Percentiles rank a stretch among this genome's conserved stretches.
Evolutionary conservation across 1,140 invertebrate species (phyloP).

Genomic region (Notospermus geniculatus): DNA sequence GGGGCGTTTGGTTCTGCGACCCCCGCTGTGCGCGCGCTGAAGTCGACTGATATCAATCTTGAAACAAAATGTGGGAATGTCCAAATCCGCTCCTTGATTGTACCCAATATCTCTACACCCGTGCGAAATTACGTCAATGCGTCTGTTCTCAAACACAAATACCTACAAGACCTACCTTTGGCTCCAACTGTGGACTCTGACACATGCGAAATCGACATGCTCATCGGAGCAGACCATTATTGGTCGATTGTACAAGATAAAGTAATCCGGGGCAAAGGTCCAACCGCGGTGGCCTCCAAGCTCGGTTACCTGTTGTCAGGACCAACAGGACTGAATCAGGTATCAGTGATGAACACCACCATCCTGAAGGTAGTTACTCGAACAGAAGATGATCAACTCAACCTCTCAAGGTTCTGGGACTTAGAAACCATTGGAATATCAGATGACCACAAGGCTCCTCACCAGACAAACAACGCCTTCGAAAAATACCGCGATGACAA

Average conservation of each 20-base stretch:
- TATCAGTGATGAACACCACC: no score
- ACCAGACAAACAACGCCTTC: no score
- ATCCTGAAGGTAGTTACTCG: no score
- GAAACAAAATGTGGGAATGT: background rate
- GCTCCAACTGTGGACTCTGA: slow-evolving; percentile 3
- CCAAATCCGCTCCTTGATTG: slow-evolving; percentile 3
- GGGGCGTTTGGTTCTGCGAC: background rate
- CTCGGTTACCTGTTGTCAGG: slow-evolving; percentile 21
- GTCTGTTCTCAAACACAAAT: slow-evolving; percentile 9
- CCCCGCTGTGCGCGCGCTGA: background rate
- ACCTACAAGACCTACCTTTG: slow-evolving; percentile 13
- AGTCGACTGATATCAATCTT: background rate
- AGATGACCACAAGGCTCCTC: no score
- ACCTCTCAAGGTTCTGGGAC: no score
- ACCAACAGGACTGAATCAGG: background rate
- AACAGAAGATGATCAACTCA: no score
- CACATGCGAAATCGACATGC: slow-evolving; percentile 8
- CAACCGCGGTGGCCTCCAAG: slow-evolving; percentile 1
- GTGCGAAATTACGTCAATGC: background rate
- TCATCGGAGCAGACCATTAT: no score
- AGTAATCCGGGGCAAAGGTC: slow-evolving; percentile 10
- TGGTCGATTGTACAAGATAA: slow-evolving; percentile 16
- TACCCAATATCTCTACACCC: slow-evolving; percentile 14
- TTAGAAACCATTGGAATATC: no score
- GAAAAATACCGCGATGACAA: no score